These are phyloP conservation scores for Okamejei kenojei DNA, from an alignment of 2,797 vertebrate genomes.

Conservation along the genomic window DNA sequence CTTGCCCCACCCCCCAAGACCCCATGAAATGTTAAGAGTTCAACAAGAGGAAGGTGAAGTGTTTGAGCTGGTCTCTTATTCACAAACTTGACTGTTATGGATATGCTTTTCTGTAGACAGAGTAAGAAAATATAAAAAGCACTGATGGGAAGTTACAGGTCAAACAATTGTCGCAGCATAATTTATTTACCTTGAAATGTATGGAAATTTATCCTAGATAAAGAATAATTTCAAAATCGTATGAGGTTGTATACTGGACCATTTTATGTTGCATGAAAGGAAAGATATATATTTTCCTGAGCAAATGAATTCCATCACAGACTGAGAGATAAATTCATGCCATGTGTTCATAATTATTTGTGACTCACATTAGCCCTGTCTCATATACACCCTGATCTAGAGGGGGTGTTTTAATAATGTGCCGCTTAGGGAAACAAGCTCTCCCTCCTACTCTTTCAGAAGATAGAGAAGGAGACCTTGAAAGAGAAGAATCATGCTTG, in stretches of 20 bases:
- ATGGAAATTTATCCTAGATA: background rate
- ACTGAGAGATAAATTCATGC: background rate
- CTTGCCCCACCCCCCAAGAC: background rate
- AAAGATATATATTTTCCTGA: background rate
- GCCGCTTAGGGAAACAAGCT: background rate
- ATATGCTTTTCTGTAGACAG: background rate
- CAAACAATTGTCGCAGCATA: background rate
- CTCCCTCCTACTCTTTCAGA: background rate
- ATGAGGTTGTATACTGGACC: background rate
- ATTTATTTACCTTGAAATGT: background rate
- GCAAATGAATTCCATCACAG: conserved; percentile 4
- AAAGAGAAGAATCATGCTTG: background rate
- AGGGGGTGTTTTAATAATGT: conserved; percentile 15
- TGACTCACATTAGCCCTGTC: background rate
- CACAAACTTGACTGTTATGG: background rate
- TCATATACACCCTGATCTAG: background rate
- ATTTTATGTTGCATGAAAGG: background rate
- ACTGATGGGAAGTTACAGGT: background rate
- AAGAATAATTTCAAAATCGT: background rate
- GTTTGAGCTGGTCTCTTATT: background rate
- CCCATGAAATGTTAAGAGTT: background rate
- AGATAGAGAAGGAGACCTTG: background rate
- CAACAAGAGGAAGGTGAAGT: background rate
- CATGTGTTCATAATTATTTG: conserved; percentile 20
- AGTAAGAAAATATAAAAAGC: background rate